Evolutionary conservation across 2,113 vertebrate genomes (phyloP).

Genomic region (Poicephalus gulielmi): DNA sequence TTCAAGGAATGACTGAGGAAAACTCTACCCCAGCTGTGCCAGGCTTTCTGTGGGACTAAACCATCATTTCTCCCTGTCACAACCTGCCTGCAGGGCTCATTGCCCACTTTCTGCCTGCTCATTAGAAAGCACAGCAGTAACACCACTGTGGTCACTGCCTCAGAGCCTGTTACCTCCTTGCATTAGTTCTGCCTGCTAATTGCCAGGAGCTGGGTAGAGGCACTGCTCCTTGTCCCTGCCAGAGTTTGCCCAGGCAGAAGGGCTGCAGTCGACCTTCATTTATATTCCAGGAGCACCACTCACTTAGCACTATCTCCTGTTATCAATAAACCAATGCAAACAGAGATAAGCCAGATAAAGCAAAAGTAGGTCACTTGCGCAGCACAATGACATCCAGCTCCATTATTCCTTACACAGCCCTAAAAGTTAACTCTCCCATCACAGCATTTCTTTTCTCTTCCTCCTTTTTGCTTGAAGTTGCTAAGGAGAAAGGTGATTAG

Average conservation of each 20-base stretch:
- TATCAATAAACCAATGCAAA: slow-evolving; percentile 63
- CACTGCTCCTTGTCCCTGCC: neutral
- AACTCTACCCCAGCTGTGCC: neutral
- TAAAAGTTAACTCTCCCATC: slow-evolving; percentile 16
- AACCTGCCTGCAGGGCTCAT: neutral
- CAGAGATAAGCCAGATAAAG: slow-evolving; percentile 64
- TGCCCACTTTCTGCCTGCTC: neutral
- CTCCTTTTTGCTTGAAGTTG: neutral
- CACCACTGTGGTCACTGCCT: neutral
- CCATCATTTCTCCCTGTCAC: neutral
- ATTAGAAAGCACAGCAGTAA: neutral
- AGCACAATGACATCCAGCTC: slow-evolving; percentile 46
- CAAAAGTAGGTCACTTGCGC: slow-evolving; percentile 53
- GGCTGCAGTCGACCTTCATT: neutral
- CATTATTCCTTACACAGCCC: neutral
- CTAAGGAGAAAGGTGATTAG: neutral
- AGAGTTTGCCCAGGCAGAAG: neutral
- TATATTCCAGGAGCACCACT: slow-evolving; percentile 56
- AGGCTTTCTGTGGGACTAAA: neutral
- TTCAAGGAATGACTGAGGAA: neutral
- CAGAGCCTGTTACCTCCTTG: neutral
- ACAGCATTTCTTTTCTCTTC: rapidly evolving
- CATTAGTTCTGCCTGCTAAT: neutral
- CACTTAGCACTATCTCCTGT: slow-evolving; percentile 60
- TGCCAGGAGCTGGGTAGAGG: neutral